Percentiles rank a stretch among this genome's conserved stretches.
phyloP scores from a whole-genome alignment of 2,113 vertebrate genomes.

The Telmatochromis brachygnathus region DNA sequence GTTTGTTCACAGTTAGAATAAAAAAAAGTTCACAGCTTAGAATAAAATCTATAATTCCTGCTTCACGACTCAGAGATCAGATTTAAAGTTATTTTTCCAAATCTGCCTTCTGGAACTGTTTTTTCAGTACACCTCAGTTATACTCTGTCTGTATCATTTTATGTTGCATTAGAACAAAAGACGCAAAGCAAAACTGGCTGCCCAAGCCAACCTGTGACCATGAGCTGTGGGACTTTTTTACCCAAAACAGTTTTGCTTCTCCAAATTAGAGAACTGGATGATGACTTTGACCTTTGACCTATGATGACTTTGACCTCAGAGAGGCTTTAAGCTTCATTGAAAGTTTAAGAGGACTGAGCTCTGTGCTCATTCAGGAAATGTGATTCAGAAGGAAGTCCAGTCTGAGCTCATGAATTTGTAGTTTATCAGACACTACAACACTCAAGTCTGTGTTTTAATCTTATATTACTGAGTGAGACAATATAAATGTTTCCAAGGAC shows the following conservation, averaged over 20 bases:
- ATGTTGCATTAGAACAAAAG: no score
- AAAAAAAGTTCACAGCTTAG: no score
- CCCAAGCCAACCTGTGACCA: not conserved
- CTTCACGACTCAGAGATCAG: no score
- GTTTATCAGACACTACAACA: fast-evolving
- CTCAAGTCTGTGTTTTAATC: not conserved
- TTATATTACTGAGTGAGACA: not conserved
- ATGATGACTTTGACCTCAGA: not conserved
- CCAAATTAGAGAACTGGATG: not conserved
- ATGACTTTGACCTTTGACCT: not conserved
- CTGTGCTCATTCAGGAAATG: not conserved
- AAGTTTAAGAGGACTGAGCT: not conserved
- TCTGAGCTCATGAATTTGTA: not conserved
- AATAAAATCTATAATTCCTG: no score
- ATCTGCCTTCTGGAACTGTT: no score
- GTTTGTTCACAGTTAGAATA: no score
- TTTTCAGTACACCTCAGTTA: no score
- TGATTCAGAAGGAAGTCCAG: no score
- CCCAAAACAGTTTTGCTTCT: not conserved
- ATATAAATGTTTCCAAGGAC: not conserved
- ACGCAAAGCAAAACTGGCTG: fast-evolving
- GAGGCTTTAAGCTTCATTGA: not conserved
- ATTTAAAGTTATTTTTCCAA: no score
- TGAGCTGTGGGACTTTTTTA: not conserved
- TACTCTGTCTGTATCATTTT: no score